Evolutionary conservation across 2,113 vertebrate species (phyloP).

Genomic region (Xenopus borealis): DNA sequence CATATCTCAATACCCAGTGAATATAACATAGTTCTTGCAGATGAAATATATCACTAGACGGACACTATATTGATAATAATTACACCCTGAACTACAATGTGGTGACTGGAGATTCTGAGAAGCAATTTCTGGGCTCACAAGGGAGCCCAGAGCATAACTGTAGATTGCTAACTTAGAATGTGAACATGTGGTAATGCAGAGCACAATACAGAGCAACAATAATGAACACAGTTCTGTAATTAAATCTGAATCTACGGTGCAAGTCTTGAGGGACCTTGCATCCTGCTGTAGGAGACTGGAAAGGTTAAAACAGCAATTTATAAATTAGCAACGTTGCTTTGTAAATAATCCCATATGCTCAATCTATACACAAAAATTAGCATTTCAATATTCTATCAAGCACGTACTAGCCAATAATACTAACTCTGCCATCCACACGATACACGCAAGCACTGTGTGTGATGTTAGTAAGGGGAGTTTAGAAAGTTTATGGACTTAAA

Average conservation of each 20-base stretch:
- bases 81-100: conserved; percentile 8
- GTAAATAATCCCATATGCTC: conserved; percentile 28
- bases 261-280: neutral
- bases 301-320: conserved; percentile 26
- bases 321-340: neutral
- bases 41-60: conserved; percentile 32
- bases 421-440: neutral
- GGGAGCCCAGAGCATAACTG: neutral
- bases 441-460: neutral
- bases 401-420: neutral
- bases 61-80: conserved; percentile 28
- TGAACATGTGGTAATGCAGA: conserved; percentile 8
- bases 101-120: neutral
- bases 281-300: conserved; percentile 1
- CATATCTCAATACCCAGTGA: conserved; percentile 45
- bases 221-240: conserved; percentile 16
- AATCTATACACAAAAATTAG: neutral
- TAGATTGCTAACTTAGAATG: neutral
- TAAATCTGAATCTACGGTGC: conserved; percentile 3
- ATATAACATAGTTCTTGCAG: conserved; percentile 12
- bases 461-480: neutral
- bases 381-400: neutral
- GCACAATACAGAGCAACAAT: neutral
- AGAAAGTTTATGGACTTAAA: too few relatives aligned
- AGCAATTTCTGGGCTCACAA: conserved; percentile 13